Evolutionary conservation across 2,888 invertebrate species (phyloP), one percentile per base, ranked within the genome.

Genomic region (Eretmocerus hayati): DNA sequence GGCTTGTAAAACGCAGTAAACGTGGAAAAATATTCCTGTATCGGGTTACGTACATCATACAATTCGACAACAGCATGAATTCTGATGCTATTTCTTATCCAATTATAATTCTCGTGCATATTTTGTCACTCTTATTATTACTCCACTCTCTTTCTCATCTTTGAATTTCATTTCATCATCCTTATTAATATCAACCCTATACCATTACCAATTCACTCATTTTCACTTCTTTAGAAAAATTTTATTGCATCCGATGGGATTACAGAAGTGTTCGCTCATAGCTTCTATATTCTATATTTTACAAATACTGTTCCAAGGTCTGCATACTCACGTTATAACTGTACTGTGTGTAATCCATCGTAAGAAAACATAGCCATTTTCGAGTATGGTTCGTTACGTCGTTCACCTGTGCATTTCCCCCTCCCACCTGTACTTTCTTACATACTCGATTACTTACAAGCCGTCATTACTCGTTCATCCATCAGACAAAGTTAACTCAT

Each of bases 321-420:
- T 67, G 65, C 67, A 68, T 69, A 69, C 67, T 69, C 68, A 69
- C 67, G 65, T 69, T 69, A n/a, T n/a, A n/a, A 69, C 65, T 68
- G 67, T 48, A 50, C 45, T 44, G 50, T n/a, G n/a, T 33, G 5
- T 9, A 42, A 47, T 49, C 50, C 31, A 43, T 45, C 31, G 47
- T 69, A 69, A 66, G 69, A 69, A 62, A 69, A 69, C 69, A 67
- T 67, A 68, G 67, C 66, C 65, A 69, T 66, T 66, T 62, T 53
- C 52, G 46, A 42, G 35, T 39, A 55, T 58, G 56, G 55, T 59
- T 58, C 54, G 52, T 56, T 50, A 46, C 46, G 38, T 26, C 38
- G 15, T 35, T 23, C 46, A 33, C 35, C 35, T 26, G 40, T 43
- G 31, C 15, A 20, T 6, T 20, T 46, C 22, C 41, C 37, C 32